Evolutionary conservation across 2,888 invertebrate genomes (phyloP).

Genomic region (Bugula neritina): DNA sequence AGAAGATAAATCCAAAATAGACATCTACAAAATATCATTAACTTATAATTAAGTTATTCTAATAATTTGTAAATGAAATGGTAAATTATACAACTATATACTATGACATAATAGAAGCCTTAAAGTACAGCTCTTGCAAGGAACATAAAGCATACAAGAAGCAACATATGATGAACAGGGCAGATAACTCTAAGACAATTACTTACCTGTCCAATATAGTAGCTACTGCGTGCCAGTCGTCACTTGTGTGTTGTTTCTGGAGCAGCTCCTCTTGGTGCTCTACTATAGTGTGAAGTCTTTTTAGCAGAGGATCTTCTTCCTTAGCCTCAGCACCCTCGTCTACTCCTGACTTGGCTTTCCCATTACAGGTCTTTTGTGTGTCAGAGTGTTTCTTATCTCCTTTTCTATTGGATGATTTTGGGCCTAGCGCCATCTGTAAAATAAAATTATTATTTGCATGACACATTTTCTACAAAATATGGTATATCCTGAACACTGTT

Average conservation of each 20-base stretch:
- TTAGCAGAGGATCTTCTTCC: constrained; percentile 24
- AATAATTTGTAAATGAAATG: too few species aligned
- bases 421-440: constrained; percentile 8
- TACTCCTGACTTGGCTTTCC: not conserved
- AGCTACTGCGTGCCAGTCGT: constrained; percentile 27
- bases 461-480: too few species aligned
- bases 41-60: not conserved
- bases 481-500: too few species aligned
- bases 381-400: not conserved
- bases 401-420: not conserved
- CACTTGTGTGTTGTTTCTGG: constrained; percentile 12
- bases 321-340: not conserved
- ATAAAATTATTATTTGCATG: too few species aligned
- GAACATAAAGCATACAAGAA: too few species aligned
- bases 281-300: constrained; percentile 23
- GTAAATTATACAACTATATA: not conserved
- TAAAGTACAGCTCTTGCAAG: too few species aligned
- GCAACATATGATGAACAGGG: too few species aligned
- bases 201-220: constrained; percentile 16
- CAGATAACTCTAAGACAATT: not conserved
- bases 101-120: too few species aligned
- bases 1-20: constrained; percentile 24
- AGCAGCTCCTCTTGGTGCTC: constrained; percentile 27
- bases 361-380: not conserved
- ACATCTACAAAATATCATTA: not conserved